Base-by-base conservation (phyloP, 2,888 invertebrate genomes). In the Morpho helenor region DNA sequence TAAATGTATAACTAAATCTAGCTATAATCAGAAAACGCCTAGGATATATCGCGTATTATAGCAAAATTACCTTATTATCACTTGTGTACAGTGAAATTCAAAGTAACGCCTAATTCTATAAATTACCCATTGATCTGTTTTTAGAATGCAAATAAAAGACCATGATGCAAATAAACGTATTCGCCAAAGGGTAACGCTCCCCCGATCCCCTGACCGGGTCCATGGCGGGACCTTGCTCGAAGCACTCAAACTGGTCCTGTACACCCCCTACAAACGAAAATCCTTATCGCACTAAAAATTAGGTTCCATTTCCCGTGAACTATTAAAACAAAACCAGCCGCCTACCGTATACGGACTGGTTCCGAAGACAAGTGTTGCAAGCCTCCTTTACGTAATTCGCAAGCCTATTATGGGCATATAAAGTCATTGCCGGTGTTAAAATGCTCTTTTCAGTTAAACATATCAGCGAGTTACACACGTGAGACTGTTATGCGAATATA, bases 211-310 rank as follows among this genome's bases (percentile, higher is more conserved):
- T 66, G 65, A 68, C 60, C 68, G 68, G 68, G 71, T 70, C 68
- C 79, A 77, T 77, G 80, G 72, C 76, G 78, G 76, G 87, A 87
- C 88, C 87, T 87, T 86, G 87, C 80, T 76, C 75, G 68, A 68
- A 72, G 67, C 67, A 58, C 75, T 73, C 66, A 70, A 81, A 86
- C 87, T 77, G 83, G 87, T 87, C 78, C 72, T 64, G 50, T 52
- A 55, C 48, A 56, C 39, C 31, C 44, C 31, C 31, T 40, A 22
- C 49, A 9, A 39, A 10, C 9, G 9, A 49, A 41, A 44, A 44
- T 44, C 57, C 56, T 56, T 60, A 58, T 22, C 8, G 0, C 5
- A 7, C 44, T 56, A 40, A 39, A 16, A 41, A 53, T 58, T 57
- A 22, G 46, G 46, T 44, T 45, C 43, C 50, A 52, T 45, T 56